Percentiles rank a stretch among this genome's conserved stretches.
phyloP scores from a whole-genome alignment of 1,140 invertebrate genomes.

The Neodiprion pinetum region DNA sequence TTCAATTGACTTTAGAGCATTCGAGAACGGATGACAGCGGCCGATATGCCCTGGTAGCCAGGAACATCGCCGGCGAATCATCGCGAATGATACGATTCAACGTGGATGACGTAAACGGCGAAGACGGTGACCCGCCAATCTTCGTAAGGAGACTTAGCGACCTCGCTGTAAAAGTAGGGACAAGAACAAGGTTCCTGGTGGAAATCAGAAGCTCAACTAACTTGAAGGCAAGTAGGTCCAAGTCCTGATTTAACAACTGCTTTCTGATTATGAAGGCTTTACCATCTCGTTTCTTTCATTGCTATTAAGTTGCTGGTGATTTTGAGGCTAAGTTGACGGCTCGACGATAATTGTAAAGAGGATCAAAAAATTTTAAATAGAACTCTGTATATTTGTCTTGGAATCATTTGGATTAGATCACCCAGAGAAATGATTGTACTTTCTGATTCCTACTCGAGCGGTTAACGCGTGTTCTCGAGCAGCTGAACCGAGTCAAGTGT shows the following conservation, averaged over 20 bases:
- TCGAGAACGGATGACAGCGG: slow-evolving; percentile 63
- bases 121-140: slow-evolving; percentile 71
- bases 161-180: slow-evolving; percentile 85
- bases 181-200: slow-evolving; percentile 80
- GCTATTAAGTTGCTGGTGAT: slow-evolving; percentile 15
- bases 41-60: slow-evolving; percentile 66
- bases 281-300: slow-evolving; percentile 5
- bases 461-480: not conserved
- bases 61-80: slow-evolving; percentile 57
- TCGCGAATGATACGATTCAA: slow-evolving; percentile 48
- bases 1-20: slow-evolving; percentile 63
- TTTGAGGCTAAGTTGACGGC: too few relatives aligned
- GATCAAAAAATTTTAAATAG: not conserved
- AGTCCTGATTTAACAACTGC: slow-evolving; percentile 6
- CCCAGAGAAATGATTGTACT: not conserved
- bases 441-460: not conserved
- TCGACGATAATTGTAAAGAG: too few relatives aligned
- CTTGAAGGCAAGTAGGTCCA: slow-evolving; percentile 69
- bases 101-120: slow-evolving; percentile 44
- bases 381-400: slow-evolving; percentile 22
- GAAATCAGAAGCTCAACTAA: slow-evolving; percentile 81
- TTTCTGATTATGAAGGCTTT: not conserved
- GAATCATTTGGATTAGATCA: not conserved
- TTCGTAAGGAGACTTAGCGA: slow-evolving; percentile 80
- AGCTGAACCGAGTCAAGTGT: not conserved